Evolutionary conservation across 53 echinoderm and acorn worm genomes (phyloP).

Genomic region (Temnopleurus reevesii): DNA sequence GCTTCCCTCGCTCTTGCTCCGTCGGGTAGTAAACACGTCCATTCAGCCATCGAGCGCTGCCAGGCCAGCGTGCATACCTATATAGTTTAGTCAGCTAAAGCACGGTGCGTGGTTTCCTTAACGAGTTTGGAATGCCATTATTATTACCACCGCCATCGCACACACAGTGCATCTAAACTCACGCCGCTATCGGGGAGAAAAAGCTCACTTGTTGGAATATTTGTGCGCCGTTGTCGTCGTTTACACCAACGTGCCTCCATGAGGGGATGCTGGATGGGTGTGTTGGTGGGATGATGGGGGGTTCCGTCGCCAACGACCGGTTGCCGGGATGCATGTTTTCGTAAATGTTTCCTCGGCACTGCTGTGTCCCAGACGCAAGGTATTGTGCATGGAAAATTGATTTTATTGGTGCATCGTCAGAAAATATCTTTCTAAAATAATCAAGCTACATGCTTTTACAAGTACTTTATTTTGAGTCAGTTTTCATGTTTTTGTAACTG

Average conservation of each 20-base stretch:
- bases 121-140: slow-evolving; percentile 14
- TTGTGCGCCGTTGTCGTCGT: background rate
- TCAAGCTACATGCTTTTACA: no score
- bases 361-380: slow-evolving; percentile 76
- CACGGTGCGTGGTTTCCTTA: background rate
- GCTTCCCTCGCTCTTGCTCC: background rate
- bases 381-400: no score
- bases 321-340: slow-evolving; percentile 80
- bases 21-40: background rate
- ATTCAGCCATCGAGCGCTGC: background rate
- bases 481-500: background rate
- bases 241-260: background rate
- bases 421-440: no score
- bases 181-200: background rate
- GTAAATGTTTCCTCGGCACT: slow-evolving; percentile 85
- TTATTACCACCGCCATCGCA: background rate
- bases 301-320: background rate
- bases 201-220: slow-evolving; percentile 14
- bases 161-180: background rate
- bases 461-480: background rate
- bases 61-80: background rate
- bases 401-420: no score
- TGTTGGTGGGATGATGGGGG: slow-evolving; percentile 22
- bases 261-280: background rate
- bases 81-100: slow-evolving; percentile 13